Evolutionary conservation across 2,888 invertebrate genomes (phyloP).

Genomic region (Ernsta delagoae): DNA sequence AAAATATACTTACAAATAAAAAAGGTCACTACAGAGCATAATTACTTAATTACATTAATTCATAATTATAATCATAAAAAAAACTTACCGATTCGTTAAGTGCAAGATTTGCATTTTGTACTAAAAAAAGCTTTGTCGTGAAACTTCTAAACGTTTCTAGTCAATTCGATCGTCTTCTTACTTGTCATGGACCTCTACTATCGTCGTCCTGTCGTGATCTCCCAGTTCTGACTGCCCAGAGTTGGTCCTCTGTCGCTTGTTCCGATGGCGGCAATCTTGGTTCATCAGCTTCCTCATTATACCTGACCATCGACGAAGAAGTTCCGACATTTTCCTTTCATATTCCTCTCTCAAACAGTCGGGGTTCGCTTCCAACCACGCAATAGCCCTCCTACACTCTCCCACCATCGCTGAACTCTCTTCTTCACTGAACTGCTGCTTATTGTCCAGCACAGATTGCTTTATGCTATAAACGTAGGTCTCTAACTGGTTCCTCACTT

Average conservation of each 20-base stretch:
- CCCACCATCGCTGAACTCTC: conserved; percentile 54
- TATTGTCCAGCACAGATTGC: conserved; percentile 54
- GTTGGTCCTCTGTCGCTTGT: conserved; percentile 56
- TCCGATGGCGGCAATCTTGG: conserved; percentile 46
- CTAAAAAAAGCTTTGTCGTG: not conserved
- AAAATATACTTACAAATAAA: too few species aligned
- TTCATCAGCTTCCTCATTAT: conserved; percentile 54
- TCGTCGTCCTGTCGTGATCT: conserved; percentile 39
- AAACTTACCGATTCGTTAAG: too few species aligned
- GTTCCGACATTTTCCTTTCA: conserved; percentile 61
- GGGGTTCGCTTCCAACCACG: conserved; percentile 62
- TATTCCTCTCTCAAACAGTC: conserved; percentile 62
- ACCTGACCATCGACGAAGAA: conserved; percentile 58
- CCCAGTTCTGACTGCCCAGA: conserved; percentile 41
- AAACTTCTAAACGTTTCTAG: not conserved
- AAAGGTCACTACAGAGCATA: too few species aligned
- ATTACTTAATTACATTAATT: too few species aligned
- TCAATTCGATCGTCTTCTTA: too few species aligned
- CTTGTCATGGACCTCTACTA: conserved; percentile 43
- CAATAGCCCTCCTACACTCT: conserved; percentile 56
- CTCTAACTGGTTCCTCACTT: conserved; percentile 67
- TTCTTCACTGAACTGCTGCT: conserved; percentile 48
- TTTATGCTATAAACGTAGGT: conserved; percentile 63
- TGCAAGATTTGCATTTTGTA: too few species aligned
- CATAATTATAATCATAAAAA: too few species aligned